Conservation (phyloP, 2,113 vertebrate species). For the Pardalotus punctatus region DNA sequence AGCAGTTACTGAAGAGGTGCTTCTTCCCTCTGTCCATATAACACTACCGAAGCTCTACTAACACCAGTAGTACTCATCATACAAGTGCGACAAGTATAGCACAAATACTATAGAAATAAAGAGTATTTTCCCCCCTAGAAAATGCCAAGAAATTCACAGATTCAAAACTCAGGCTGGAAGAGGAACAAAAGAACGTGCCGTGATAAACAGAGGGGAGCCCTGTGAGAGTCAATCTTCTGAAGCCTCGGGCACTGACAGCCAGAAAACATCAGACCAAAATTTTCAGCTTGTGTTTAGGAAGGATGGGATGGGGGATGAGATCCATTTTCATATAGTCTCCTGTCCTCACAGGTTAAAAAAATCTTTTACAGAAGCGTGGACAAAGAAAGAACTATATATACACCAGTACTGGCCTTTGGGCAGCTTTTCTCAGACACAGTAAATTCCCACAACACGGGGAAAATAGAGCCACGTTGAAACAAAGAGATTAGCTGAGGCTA, state of each 20-base stretch:
- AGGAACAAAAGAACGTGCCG: neutral
- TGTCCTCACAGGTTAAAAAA: neutral
- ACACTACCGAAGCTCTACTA: neutral
- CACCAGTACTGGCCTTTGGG: neutral
- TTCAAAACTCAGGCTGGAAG: neutral
- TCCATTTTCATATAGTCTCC: neutral
- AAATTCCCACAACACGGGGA: neutral
- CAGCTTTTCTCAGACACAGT: neutral
- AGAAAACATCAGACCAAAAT: neutral
- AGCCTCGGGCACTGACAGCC: fast-evolving
- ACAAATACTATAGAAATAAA: neutral
- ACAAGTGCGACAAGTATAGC: neutral
- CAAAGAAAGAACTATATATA: neutral
- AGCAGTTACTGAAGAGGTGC: neutral
- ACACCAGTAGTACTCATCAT: neutral
- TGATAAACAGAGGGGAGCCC: neutral
- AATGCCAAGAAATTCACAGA: neutral
- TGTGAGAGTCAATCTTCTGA: neutral
- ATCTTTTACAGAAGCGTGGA: neutral
- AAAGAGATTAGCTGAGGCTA: neutral
- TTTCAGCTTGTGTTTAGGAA: neutral
- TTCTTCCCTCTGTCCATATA: neutral
- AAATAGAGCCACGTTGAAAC: neutral
- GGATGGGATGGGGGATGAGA: neutral
- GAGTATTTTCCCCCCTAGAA: neutral